Conservation (phyloP, 2,888 invertebrate species). For the Drosophila meridiana region DNA sequence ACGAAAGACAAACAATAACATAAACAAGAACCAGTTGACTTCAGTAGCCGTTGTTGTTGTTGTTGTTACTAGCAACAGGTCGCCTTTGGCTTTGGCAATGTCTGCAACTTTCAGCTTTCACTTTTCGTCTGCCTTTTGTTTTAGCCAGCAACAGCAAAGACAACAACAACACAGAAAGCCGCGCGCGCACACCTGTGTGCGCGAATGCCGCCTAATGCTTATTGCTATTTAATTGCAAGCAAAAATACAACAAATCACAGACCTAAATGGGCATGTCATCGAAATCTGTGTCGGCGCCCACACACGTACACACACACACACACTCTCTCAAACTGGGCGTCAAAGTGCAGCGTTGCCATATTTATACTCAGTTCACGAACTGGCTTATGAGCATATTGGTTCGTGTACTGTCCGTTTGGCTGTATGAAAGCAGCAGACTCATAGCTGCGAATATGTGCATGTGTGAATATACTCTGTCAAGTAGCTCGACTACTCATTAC, state of each 20-base stretch:
- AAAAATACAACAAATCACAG: constrained; percentile 13
- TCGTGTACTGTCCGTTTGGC: neutral
- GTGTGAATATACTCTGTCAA: neutral
- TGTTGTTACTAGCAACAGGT: constrained; percentile 54
- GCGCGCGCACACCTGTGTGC: constrained; percentile 53
- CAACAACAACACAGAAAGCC: constrained; percentile 21
- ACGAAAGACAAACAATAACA: constrained; percentile 47
- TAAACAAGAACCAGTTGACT: constrained; percentile 57
- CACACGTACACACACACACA: neutral
- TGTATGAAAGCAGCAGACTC: neutral
- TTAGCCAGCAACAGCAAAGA: constrained; percentile 24
- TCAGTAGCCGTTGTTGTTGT: constrained; percentile 15
- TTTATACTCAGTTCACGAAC: constrained; percentile 2
- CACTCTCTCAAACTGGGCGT: neutral
- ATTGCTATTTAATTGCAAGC: constrained; percentile 63
- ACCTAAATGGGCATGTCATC: constrained; percentile 31
- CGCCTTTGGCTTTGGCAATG: constrained; percentile 55
- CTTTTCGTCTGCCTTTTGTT: constrained; percentile 70
- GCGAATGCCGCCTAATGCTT: constrained; percentile 45
- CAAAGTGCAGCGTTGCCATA: constrained; percentile 21
- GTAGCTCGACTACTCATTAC: neutral
- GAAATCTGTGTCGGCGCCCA: constrained; percentile 46
- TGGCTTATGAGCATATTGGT: neutral
- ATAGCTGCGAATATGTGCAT: neutral
- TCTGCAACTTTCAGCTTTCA: constrained; percentile 73